Conservation (phyloP, 2,113 vertebrate genomes). For the Apteryx owenii region DNA sequence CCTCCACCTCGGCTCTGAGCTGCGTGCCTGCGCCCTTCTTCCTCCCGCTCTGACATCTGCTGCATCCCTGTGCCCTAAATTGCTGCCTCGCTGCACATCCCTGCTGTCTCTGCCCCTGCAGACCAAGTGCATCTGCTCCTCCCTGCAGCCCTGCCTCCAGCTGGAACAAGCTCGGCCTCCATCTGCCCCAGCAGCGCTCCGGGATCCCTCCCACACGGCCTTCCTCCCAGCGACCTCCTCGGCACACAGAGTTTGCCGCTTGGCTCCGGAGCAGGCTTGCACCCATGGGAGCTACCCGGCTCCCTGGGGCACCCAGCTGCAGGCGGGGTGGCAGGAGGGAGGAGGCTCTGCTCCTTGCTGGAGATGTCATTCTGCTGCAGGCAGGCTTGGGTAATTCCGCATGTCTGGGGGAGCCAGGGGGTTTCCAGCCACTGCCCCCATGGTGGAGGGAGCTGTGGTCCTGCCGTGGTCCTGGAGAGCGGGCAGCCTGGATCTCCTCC, state of each 20-base stretch:
- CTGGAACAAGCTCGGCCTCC: neutral
- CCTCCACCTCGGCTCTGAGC: neutral
- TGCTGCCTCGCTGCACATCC: neutral
- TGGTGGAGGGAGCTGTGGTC: accelerated
- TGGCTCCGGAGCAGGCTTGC: neutral
- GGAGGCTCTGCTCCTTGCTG: neutral
- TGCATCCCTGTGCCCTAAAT: neutral
- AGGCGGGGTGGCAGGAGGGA: neutral
- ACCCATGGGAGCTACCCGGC: neutral
- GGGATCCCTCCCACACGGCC: accelerated
- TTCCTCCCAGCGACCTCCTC: neutral
- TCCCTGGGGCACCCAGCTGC: neutral
- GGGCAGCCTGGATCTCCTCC: neutral
- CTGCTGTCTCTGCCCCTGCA: neutral
- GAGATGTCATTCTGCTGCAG: neutral
- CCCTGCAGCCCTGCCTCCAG: neutral
- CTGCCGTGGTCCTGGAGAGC: neutral
- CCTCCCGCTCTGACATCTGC: conserved; percentile 38
- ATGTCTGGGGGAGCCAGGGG: neutral
- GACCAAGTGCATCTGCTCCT: conserved; percentile 43
- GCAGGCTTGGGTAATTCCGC: neutral
- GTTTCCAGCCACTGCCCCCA: neutral
- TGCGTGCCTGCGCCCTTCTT: neutral
- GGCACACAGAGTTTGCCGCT: neutral
- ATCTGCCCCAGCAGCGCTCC: neutral